Conservation (phyloP, 2,113 vertebrate species). For the Lichenostomus cassidix region DNA sequence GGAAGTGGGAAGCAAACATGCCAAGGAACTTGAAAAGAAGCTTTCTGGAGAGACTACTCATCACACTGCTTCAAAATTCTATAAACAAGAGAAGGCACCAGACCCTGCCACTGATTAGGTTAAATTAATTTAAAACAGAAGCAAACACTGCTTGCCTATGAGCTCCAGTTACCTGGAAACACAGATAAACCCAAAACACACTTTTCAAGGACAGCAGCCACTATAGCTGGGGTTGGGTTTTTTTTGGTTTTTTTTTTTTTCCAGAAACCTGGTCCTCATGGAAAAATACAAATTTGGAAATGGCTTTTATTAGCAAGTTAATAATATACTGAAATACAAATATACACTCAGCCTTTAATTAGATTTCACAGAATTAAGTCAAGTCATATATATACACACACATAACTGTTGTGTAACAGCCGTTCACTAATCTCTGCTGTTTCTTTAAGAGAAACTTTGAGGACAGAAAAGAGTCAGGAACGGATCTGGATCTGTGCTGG, state of each 20-base stretch:
- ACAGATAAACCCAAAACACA: slow-evolving; percentile 62
- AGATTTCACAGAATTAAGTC: slow-evolving; percentile 41
- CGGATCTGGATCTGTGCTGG: not conserved
- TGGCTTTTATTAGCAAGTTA: slow-evolving; percentile 61
- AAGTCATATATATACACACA: not conserved
- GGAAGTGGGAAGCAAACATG: not conserved
- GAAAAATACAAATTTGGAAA: slow-evolving; percentile 65
- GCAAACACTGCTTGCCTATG: not conserved
- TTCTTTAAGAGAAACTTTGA: slow-evolving; percentile 17
- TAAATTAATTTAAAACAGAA: slow-evolving; percentile 62
- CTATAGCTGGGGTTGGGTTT: not conserved
- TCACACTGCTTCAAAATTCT: slow-evolving; percentile 5
- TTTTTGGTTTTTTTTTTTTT: not conserved
- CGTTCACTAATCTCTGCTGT: not conserved
- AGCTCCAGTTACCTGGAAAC: slow-evolving; percentile 65
- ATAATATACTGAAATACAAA: slow-evolving; percentile 47
- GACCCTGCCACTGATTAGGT: slow-evolving; percentile 41
- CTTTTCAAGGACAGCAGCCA: slow-evolving; percentile 22
- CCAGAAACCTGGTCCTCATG: slow-evolving; percentile 36
- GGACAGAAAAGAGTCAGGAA: not conserved
- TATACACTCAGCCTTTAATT: slow-evolving; percentile 37
- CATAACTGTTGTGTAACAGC: not conserved
- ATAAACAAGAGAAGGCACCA: slow-evolving; percentile 39
- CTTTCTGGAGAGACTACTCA: not conserved
- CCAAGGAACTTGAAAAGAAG: not conserved